Base-by-base conservation (phyloP, 2,797 vertebrate species). In the Anabas testudineus region DNA sequence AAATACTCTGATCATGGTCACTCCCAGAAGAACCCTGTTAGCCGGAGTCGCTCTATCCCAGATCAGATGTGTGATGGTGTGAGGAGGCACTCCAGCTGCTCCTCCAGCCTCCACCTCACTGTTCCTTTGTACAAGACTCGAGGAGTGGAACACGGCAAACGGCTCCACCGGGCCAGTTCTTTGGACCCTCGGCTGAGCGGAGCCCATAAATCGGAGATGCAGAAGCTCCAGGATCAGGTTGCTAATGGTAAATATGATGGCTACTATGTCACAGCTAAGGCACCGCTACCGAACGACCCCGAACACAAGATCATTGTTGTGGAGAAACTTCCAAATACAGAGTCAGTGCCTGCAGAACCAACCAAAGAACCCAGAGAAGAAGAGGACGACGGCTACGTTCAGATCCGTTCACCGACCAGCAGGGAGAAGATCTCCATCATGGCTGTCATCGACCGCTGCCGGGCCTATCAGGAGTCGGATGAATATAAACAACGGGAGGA, bases 381-480 rank as follows among this genome's bases (percentile, higher is more conserved):
- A 1, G 32, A 43, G 0, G 80, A 91, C 0, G 87, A 87, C 0
- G 46, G 75, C 5, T 93, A 92, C 0, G 88, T 95, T 22, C 95
- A 95, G 85, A 96, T 95, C 84, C 93, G 92, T 9, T 96, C 95
- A 0, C 95, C 95, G 0, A 95, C 95, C 28, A 93, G 92, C 16
- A 91, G 86, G 26, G 95, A 96, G 87, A 96, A 94, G 76, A 94
- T 95, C 80, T 96, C 91, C 28, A 90, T 95, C 60, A 91, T 92
- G 83, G 93, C 95, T 0, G 89, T 94, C 21, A 89, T 90, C 0
- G 95, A 95, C 56, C 94, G 94, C 41, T 95, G 95, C 87, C 94
- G 93, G 21, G 92, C 90, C 58, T 95, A 94, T 67, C 95, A 95
- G 87, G 95, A 95, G 0, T 92, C 92, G 0, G 94, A 95, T 0